These are phyloP conservation scores for Onychorhynchus coronatus DNA, from an alignment of 2,113 vertebrate species.

Conservation along the genomic window DNA sequence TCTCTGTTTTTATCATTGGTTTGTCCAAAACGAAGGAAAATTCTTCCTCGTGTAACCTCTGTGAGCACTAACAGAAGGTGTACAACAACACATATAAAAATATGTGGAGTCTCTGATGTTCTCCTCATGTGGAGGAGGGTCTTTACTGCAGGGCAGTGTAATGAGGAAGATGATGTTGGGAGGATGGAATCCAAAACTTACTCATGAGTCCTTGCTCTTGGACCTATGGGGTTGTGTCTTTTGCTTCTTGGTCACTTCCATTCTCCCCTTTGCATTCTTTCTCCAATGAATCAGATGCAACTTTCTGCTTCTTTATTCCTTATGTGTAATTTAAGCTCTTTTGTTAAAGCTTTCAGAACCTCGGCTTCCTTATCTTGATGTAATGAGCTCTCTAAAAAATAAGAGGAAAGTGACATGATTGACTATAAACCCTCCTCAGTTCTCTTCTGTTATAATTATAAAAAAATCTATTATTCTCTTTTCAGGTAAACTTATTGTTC, in stretches of 20 bases:
- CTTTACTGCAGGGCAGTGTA: not conserved
- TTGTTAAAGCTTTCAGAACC: not conserved
- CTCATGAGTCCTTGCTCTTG: rapidly evolving
- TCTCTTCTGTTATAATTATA: not conserved
- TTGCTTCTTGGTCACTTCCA: not conserved
- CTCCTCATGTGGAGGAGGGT: not conserved
- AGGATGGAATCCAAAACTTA: not conserved
- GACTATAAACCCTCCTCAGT: not conserved
- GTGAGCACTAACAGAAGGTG: not conserved
- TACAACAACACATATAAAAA: not conserved
- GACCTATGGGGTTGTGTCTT: not conserved
- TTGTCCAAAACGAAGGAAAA: not conserved
- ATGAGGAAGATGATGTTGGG: not conserved
- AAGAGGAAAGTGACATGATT: not conserved
- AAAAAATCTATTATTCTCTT: not conserved
- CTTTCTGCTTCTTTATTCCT: not conserved
- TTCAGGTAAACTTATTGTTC: not conserved
- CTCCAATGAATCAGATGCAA: not conserved
- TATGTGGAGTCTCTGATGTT: not conserved
- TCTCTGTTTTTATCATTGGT: not conserved
- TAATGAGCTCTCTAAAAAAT: not conserved
- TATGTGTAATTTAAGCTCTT: not conserved
- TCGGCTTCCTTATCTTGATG: not conserved
- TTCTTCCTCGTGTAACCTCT: not conserved
- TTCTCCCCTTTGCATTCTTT: not conserved